phyloP scores from a whole-genome alignment of 2,888 invertebrate genomes.

The Morpho helenor region DNA sequence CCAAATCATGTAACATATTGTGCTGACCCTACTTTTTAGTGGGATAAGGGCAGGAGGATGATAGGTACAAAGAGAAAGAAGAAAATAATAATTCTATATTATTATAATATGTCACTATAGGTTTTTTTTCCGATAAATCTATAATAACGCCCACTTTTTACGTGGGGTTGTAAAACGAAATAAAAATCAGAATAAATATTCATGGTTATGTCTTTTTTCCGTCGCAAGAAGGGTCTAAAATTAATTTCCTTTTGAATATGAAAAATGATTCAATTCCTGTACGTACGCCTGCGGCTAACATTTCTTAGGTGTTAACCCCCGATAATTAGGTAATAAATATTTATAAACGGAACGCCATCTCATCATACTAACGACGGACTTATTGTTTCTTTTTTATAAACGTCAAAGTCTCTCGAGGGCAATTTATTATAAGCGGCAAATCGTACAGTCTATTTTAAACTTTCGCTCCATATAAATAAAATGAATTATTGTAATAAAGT shows the following conservation, averaged over 20 bases:
- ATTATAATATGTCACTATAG: too few species aligned
- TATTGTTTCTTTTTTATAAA: slow-evolving; percentile 18
- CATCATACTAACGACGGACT: slow-evolving; percentile 46
- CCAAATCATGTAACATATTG: too few species aligned
- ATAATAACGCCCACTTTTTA: too few species aligned
- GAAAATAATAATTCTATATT: too few species aligned
- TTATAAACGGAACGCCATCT: slow-evolving; percentile 61
- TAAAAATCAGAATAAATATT: too few species aligned
- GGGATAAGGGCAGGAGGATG: too few species aligned
- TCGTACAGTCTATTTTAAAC: background rate
- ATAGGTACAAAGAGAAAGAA: too few species aligned
- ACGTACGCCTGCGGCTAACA: slow-evolving; percentile 39
- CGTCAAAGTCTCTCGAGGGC: slow-evolving; percentile 8
- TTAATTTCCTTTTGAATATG: background rate
- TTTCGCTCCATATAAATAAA: background rate
- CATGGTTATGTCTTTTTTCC: too few species aligned
- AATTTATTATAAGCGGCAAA: slow-evolving; percentile 3
- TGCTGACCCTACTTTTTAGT: too few species aligned
- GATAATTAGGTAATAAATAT: slow-evolving; percentile 75
- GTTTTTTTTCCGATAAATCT: too few species aligned
- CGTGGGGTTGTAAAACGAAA: too few species aligned
- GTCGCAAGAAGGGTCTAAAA: background rate
- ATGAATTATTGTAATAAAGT: background rate
- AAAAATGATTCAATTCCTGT: slow-evolving; percentile 7
- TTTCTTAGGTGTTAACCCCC: slow-evolving; percentile 53